Base-by-base conservation (phyloP, 2,113 vertebrate genomes). In the Gavialis gangeticus region DNA sequence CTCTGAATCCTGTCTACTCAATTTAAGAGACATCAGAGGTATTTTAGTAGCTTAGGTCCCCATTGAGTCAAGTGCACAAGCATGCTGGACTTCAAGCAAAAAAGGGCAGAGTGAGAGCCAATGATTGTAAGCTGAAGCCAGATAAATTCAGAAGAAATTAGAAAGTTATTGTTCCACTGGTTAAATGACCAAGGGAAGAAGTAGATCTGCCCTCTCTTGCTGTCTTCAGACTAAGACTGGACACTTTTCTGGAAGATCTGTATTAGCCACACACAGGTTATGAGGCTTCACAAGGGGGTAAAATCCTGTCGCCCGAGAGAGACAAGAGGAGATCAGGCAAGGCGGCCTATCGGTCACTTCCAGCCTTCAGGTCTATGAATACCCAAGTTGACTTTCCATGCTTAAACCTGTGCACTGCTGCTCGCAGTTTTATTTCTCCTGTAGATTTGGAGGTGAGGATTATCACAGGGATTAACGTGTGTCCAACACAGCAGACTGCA, bases 401-500 rank as follows among this genome's bases (percentile, higher is more conserved):
- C 55, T n/a, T 18, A 58, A 55, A 30, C 12, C n/a, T 69, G 63
- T 64, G 22, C 54, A 28, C 10, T 54, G 27, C 54, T 12, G 75
- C 10, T 3, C 15, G 27, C 9, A 46, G 13, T 8, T 6, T 25
- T 55, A 6, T 15, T 37, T 46, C 14, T 4, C 15, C 9, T 28
- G 5, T 27, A 16, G 75, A 46, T 30, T 34, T 24, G 18, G 27
- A 18, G 10, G 17, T 21, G 12, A 19, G n/a, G 57, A 34, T 6
- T 25, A 21, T 12, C 14, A 46, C 8, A 46, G 46, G 46, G 46
- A 46, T 46, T 46, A 10, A 24, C 55, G 7, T 12, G 2, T 30
- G 6, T 0, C 3, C 18, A 12, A 58, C n/a, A 2, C 1, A 46
- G 46, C 16, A 71, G 58, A 10, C 16, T 0, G 30, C 62, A 75